Percentiles rank a stretch among this genome's conserved stretches.
These are phyloP conservation scores for Orthosia cruda DNA, from an alignment of 2,888 invertebrate genomes.

Conservation along the genomic window DNA sequence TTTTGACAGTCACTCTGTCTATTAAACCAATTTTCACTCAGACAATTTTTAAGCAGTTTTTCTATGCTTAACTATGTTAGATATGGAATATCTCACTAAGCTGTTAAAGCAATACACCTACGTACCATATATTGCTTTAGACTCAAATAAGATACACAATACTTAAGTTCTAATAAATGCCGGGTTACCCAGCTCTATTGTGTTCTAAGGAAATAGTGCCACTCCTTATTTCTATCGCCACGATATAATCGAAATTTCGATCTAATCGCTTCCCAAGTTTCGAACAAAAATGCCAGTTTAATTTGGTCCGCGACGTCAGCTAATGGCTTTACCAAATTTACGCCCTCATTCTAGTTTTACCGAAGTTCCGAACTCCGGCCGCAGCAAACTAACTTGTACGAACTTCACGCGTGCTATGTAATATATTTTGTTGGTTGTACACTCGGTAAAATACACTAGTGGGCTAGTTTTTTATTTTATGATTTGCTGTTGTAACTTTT, in stretches of 20 bases:
- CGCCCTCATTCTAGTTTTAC: constrained; percentile 73
- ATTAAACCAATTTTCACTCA: neutral
- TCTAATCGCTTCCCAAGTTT: constrained; percentile 54
- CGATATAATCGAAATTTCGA: constrained; percentile 43
- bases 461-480: too few species aligned
- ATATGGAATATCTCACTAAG: too few species aligned
- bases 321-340: constrained; percentile 73
- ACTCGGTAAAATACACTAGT: neutral
- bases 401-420: constrained; percentile 51
- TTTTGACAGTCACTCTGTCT: too few species aligned
- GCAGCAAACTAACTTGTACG: constrained; percentile 57
- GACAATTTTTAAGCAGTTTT: too few species aligned
- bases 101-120: too few species aligned
- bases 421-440: constrained; percentile 30
- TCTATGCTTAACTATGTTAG: too few species aligned
- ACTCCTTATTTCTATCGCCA: neutral
- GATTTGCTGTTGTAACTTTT: neutral
- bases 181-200: neutral
- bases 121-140: too few species aligned
- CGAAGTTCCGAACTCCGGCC: constrained; percentile 64
- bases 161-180: neutral
- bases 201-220: neutral
- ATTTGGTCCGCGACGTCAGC: constrained; percentile 58
- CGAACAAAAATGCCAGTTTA: constrained; percentile 57
- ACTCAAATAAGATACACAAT: too few species aligned